phyloP scores from a whole-genome alignment of 2,888 invertebrate genomes.

The Cartodere bifasciata region DNA sequence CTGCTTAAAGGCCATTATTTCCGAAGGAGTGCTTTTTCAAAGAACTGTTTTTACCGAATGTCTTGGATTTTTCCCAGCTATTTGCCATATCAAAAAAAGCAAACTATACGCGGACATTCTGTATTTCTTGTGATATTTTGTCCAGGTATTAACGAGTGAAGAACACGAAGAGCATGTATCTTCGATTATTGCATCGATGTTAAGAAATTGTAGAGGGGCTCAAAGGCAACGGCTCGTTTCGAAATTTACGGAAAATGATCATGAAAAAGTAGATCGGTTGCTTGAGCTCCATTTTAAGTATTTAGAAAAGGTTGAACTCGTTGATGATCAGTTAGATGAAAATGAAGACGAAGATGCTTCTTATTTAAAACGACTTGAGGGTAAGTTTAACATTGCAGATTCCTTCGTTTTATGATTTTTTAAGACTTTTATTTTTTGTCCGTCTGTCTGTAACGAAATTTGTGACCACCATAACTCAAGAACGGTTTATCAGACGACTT shows the following conservation, averaged over 20 bases:
- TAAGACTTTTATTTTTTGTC: too few species aligned
- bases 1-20: too few species aligned
- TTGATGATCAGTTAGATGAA: conserved; percentile 64
- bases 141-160: conserved; percentile 60
- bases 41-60: too few species aligned
- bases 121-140: background rate
- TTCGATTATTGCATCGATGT: conserved; percentile 85
- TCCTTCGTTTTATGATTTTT: too few species aligned
- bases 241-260: conserved; percentile 96
- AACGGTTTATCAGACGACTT: too few species aligned
- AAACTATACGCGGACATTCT: background rate
- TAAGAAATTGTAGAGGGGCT: conserved; percentile 82
- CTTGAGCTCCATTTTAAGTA: conserved; percentile 96
- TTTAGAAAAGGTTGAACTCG: conserved; percentile 77
- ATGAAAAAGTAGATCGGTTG: conserved; percentile 93
- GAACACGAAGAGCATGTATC: conserved; percentile 93
- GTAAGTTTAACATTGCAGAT: too few species aligned
- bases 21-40: too few species aligned
- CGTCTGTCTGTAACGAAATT: too few species aligned
- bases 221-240: conserved; percentile 82
- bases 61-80: too few species aligned
- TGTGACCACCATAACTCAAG: too few species aligned
- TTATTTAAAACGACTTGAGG: conserved; percentile 80
- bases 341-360: conserved; percentile 44
- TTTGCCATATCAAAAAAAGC: background rate